phyloP scores from a whole-genome alignment of 2,888 invertebrate species.

The Drosophila borborema region DNA sequence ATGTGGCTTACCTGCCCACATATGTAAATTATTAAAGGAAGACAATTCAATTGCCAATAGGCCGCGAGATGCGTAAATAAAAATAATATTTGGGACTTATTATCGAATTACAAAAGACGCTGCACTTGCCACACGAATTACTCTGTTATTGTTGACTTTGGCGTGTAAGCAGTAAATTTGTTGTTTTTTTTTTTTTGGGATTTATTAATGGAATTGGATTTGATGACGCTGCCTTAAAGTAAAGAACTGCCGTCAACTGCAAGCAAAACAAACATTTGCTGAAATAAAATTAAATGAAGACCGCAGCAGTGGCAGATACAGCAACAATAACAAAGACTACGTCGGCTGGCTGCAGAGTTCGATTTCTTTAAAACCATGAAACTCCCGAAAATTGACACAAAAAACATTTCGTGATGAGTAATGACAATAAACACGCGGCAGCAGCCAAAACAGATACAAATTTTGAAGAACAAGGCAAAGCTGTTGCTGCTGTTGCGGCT shows the following conservation, averaged over 20 bases:
- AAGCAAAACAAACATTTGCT: conserved; percentile 62
- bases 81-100: conserved; percentile 39
- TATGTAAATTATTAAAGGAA: neutral
- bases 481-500: conserved; percentile 59
- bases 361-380: conserved; percentile 17
- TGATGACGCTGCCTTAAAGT: conserved; percentile 48
- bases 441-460: conserved; percentile 18
- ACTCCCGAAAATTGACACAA: conserved; percentile 61
- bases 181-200: conserved; percentile 23
- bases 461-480: conserved; percentile 40
- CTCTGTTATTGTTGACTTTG: conserved; percentile 7
- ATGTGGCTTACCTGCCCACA: conserved; percentile 10
- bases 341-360: conserved; percentile 21
- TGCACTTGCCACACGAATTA: conserved; percentile 41
- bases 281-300: conserved; percentile 44
- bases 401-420: conserved; percentile 73
- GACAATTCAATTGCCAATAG: neutral
- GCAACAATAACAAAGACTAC: conserved; percentile 8
- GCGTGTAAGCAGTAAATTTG: conserved; percentile 30
- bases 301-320: conserved; percentile 12
- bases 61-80: conserved; percentile 2
- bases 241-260: conserved; percentile 42
- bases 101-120: conserved; percentile 63
- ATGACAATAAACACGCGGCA: conserved; percentile 67
- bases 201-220: conserved; percentile 35